Evolutionary conservation across 2,797 vertebrate species (phyloP).

Genomic region (Perdix hodgsoniae): DNA sequence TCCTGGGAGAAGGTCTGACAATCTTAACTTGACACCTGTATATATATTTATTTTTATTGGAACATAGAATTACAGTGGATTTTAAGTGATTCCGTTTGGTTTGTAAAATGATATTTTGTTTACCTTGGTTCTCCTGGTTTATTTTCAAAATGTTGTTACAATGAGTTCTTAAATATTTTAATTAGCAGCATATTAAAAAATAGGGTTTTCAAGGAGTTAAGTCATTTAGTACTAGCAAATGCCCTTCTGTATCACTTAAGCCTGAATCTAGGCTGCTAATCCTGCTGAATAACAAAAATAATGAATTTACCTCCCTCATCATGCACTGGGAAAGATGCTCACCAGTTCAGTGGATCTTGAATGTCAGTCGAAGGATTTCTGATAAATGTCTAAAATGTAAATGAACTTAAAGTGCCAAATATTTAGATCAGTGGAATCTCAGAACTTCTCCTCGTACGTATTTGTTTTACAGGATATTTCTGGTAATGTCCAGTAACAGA

Average conservation of each 20-base stretch:
- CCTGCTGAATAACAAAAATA: conserved; percentile 66
- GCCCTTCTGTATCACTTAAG: conserved; percentile 52
- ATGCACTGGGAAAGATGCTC: not conserved
- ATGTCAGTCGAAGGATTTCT: not conserved
- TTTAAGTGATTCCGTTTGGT: conserved; percentile 60
- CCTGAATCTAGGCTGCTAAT: conserved; percentile 61
- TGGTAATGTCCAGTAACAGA: not conserved
- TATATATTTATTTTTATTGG: conserved; percentile 67
- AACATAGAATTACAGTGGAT: conserved; percentile 53
- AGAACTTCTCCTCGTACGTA: not conserved
- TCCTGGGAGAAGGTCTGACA: conserved; percentile 41
- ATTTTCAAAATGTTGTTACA: conserved; percentile 72
- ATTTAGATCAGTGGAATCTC: not conserved
- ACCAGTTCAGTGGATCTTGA: not conserved
- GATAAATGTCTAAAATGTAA: not conserved
- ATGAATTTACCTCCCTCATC: conserved; percentile 11
- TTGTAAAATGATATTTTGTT: conserved; percentile 73
- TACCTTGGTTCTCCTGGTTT: conserved; percentile 57
- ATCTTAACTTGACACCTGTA: conserved; percentile 64
- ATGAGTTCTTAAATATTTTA: conserved; percentile 72
- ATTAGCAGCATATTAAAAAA: conserved; percentile 68
- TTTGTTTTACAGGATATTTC: not conserved
- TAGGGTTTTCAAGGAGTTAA: conserved; percentile 63
- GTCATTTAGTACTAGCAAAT: conserved; percentile 51
- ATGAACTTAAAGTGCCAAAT: not conserved